phyloP scores from a whole-genome alignment of 2,888 invertebrate species.

The Drosophila antonietae region DNA sequence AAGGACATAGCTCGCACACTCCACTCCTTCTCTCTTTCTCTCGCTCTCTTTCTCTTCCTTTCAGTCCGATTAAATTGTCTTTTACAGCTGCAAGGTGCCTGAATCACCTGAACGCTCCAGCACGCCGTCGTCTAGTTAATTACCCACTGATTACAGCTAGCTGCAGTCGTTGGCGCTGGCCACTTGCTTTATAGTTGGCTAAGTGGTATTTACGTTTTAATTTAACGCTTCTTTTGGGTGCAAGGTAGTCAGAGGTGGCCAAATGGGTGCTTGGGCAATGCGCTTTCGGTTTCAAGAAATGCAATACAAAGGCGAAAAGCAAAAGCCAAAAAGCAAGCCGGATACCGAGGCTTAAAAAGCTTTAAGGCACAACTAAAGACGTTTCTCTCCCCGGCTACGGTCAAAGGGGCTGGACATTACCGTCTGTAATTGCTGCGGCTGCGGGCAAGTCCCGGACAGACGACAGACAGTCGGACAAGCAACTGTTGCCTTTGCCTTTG shows the following conservation, averaged over 20 bases:
- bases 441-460: constrained; percentile 42
- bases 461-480: constrained; percentile 33
- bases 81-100: constrained; percentile 63
- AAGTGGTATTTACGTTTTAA: constrained; percentile 83
- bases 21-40: not conserved
- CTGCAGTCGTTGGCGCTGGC: constrained; percentile 42
- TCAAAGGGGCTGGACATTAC: constrained; percentile 58
- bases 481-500: constrained; percentile 38
- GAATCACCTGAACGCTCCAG: constrained; percentile 54
- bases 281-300: constrained; percentile 77
- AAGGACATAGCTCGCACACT: constrained; percentile 1
- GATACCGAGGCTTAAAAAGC: constrained; percentile 65
- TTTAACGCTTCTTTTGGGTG: constrained; percentile 80
- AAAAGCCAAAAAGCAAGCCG: constrained; percentile 54
- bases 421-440: constrained; percentile 76
- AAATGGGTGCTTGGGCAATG: constrained; percentile 39
- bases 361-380: constrained; percentile 63
- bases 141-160: constrained; percentile 74
- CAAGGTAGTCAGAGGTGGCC: constrained; percentile 10
- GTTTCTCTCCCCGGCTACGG: constrained; percentile 15
- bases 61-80: constrained; percentile 60
- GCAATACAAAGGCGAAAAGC: constrained; percentile 55
- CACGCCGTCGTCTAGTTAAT: constrained; percentile 63
- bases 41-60: not conserved
- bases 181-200: constrained; percentile 76